These are phyloP conservation scores for Onychomys leucogaster DNA, from an alignment of 2,797 vertebrate species.

Conservation along the genomic window DNA sequence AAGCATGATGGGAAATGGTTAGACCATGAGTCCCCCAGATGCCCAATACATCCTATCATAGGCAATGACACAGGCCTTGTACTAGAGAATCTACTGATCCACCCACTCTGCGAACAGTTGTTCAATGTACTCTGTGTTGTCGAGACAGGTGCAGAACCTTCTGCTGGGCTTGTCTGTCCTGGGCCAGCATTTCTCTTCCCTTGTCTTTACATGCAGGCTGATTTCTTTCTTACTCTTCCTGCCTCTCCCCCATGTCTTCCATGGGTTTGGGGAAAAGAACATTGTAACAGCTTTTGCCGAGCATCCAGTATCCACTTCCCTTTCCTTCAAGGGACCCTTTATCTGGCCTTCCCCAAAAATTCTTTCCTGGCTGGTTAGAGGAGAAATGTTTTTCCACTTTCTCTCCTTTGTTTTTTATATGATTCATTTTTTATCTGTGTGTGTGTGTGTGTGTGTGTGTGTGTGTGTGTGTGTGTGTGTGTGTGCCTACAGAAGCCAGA, in stretches of 20 bases:
- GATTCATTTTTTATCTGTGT: neutral
- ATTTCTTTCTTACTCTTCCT: neutral
- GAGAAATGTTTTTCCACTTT: neutral
- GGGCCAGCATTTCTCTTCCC: neutral
- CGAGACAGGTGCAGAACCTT: neutral
- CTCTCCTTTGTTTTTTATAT: neutral
- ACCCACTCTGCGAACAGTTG: neutral
- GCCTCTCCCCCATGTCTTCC: neutral
- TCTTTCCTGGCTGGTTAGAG: neutral
- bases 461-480: neutral
- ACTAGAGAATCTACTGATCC: neutral
- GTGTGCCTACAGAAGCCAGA: neutral
- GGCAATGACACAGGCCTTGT: neutral
- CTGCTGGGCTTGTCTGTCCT: neutral
- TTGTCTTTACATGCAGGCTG: neutral
- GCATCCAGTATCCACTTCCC: neutral
- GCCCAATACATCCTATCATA: neutral
- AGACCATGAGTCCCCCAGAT: neutral
- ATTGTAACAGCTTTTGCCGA: neutral
- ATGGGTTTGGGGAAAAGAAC: neutral
- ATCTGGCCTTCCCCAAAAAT: conserved; percentile 17
- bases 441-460: neutral
- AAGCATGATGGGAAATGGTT: neutral
- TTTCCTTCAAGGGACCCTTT: conserved; percentile 23
- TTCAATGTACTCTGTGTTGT: neutral